Evolutionary conservation across 1,140 invertebrate species (phyloP).

Genomic region (Propsilocerus akamusi): DNA sequence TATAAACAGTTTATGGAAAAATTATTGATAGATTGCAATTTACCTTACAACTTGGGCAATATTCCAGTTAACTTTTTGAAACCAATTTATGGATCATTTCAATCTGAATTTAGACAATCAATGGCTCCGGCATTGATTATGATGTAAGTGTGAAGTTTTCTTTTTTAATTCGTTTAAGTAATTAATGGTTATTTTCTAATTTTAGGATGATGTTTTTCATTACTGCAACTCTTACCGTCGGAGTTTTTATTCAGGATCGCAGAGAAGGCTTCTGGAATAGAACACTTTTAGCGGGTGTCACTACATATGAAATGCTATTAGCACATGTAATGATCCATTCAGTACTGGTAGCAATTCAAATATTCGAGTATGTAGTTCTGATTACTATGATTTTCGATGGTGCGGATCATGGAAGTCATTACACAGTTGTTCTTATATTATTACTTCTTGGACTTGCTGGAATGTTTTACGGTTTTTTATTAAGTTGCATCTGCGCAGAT

Average conservation of each 20-base stretch:
- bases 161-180: too few species aligned
- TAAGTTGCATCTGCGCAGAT: slow-evolving; percentile 68
- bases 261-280: slow-evolving; percentile 57
- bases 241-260: slow-evolving; percentile 68
- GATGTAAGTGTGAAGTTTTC: slow-evolving; percentile 68
- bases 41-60: slow-evolving; percentile 30
- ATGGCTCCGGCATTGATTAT: slow-evolving; percentile 60
- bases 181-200: too few species aligned
- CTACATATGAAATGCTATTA: slow-evolving; percentile 65
- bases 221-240: slow-evolving; percentile 65
- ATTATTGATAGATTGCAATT: slow-evolving; percentile 35
- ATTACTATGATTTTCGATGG: slow-evolving; percentile 70
- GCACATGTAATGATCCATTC: slow-evolving; percentile 78
- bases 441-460: slow-evolving; percentile 66
- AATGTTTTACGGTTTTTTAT: slow-evolving; percentile 77
- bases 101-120: slow-evolving; percentile 46
- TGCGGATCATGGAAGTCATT: slow-evolving; percentile 55
- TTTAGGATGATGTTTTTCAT: too few species aligned
- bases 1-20: slow-evolving; percentile 36
- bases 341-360: slow-evolving; percentile 74
- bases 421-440: slow-evolving; percentile 56
- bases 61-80: slow-evolving; percentile 43
- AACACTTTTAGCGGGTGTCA: slow-evolving; percentile 66
- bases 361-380: slow-evolving; percentile 59
- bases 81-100: slow-evolving; percentile 45